Evolutionary conservation across 2,888 invertebrate species (phyloP).

Genomic region (Tigriopus californicus): DNA sequence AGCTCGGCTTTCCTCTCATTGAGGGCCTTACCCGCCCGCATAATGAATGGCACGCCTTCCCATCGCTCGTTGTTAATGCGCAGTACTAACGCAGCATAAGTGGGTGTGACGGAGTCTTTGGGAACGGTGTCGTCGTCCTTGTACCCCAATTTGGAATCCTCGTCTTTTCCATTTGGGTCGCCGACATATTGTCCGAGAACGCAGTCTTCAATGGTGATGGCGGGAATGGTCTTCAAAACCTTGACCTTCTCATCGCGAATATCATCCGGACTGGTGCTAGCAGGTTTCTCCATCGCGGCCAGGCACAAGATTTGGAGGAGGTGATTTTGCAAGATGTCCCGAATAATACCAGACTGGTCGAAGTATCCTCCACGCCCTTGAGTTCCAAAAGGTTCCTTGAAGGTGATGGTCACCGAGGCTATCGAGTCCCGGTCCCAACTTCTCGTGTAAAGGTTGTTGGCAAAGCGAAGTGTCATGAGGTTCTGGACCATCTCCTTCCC

Average conservation of each 20-base stretch:
- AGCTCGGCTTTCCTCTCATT: conserved; percentile 98
- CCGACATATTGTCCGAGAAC: conserved; percentile 59
- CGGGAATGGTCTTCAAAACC: conserved; percentile 66
- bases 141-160: conserved; percentile 63
- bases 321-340: conserved; percentile 99
- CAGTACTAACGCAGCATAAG: conserved; percentile 72
- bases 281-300: conserved; percentile 97
- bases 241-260: conserved; percentile 52
- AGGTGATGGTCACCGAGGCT: conserved; percentile 81
- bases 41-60: conserved; percentile 95
- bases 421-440: conserved; percentile 96
- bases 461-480: conserved; percentile 64
- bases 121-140: conserved; percentile 89
- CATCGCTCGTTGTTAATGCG: conserved; percentile 81
- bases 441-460: conserved; percentile 44
- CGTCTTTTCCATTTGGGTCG: conserved; percentile 53
- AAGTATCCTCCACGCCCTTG: conserved; percentile 97
- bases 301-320: conserved; percentile 86
- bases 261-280: conserved; percentile 79
- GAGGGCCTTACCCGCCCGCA: conserved; percentile 92
- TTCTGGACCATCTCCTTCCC: conserved; percentile 99
- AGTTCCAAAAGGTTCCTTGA: conserved; percentile 98
- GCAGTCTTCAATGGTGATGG: conserved; percentile 55
- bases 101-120: conserved; percentile 66
- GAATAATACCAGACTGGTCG: conserved; percentile 89